Conservation (phyloP, 2,797 vertebrate species). For the Cyprinodon diabolis region DNA sequence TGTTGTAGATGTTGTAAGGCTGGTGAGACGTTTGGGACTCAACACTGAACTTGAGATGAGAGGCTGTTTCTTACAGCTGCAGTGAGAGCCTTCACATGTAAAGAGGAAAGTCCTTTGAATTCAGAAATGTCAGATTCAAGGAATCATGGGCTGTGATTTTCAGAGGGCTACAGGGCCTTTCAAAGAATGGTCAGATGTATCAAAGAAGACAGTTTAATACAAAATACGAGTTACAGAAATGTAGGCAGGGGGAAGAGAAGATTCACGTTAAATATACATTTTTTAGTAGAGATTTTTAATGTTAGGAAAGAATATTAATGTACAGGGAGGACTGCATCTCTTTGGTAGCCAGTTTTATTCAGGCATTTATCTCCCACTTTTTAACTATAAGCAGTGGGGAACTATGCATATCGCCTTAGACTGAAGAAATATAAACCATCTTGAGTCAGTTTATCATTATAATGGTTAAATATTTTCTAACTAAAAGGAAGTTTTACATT, state of each 20-base stretch:
- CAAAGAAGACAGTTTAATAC: constrained; percentile 18
- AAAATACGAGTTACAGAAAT: constrained; percentile 10
- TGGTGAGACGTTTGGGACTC: constrained; percentile 46
- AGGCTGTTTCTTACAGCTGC: constrained; percentile 32
- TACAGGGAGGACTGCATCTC: background rate
- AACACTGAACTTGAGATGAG: constrained; percentile 45
- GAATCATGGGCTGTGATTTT: constrained; percentile 50
- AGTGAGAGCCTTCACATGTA: constrained; percentile 39
- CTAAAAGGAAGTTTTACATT: background rate
- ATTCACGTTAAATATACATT: background rate
- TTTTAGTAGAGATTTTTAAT: background rate
- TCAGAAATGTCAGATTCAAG: constrained; percentile 38
- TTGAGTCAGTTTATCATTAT: background rate
- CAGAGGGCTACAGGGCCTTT: constrained; percentile 24
- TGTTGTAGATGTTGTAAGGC: constrained; percentile 44
- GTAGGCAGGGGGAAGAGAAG: background rate
- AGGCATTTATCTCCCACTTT: background rate
- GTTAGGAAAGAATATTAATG: background rate
- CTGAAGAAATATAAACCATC: background rate
- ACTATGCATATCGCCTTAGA: background rate
- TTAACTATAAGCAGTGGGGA: background rate
- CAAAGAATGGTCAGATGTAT: constrained; percentile 18
- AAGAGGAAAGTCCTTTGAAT: constrained; percentile 41
- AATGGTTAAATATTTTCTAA: background rate
- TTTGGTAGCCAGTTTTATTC: background rate